Base-by-base conservation (phyloP, 2,797 vertebrate species). In the Eidolon dupreanum region DNA sequence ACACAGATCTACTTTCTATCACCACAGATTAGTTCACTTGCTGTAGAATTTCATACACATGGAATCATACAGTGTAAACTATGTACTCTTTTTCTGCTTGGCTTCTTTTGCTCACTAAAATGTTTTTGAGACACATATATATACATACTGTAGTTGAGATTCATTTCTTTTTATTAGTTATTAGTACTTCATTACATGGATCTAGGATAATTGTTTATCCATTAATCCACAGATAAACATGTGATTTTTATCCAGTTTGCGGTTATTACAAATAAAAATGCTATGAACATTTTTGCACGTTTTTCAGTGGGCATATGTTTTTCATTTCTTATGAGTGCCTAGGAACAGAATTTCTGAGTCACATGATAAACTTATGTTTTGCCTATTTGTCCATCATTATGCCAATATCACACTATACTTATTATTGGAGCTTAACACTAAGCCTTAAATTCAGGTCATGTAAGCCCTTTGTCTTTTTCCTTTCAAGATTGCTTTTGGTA, bases 211-310 rank as follows among this genome's bases (percentile, higher is more conserved):
- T n/a, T 91, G 22, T 33, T 85, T 31, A 38, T 53, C 55, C 31
- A 68, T 75, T 83, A 41, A 95, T 11, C 22, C 74, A 89, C n/a
- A 87, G 26, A 86, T 36, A 13, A 33, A 92, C 26, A 92, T 55
- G 55, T 53, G 11, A 9, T 28, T 38, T 65, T 79, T 36, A 16
- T 84, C 28, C 28, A 19, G 33, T 55, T 78, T 94, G 3, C 36
- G 10, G 13, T 20, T 93, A 46, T 49, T 59, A n/a, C 8, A 95
- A 91, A 87, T 65, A 96, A 89, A 94, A 96, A 53, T 24, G 11
- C 9, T 89, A 75, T 33, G 5, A 83, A 92, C 10, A 93, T 74
- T 88, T 84, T 20, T 12, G 28, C 38, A 28, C 15, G 13, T 86
- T 36, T 85, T 90, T 92, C 38, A 46, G 17, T 74, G 43, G 33